These are phyloP conservation scores for Coccyzus lansbergi DNA, from an alignment of 2,797 vertebrate species.

Conservation along the genomic window DNA sequence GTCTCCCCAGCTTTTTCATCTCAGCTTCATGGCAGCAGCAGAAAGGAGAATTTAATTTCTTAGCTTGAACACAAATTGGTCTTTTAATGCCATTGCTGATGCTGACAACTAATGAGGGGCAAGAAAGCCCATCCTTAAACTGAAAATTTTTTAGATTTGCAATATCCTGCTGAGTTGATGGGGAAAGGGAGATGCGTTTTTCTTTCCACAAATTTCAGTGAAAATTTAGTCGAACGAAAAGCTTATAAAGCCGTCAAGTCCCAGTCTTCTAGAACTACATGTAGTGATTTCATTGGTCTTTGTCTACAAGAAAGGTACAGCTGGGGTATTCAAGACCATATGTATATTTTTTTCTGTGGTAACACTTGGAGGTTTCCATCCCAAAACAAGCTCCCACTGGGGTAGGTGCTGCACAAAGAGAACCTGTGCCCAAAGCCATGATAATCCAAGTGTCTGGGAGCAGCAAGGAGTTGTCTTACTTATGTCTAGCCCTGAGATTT, in stretches of 20 bases:
- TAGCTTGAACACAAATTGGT: neutral
- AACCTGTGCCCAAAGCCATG: neutral
- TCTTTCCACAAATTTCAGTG: neutral
- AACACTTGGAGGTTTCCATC: neutral
- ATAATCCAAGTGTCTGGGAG: neutral
- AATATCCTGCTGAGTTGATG: neutral
- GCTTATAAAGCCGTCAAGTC: neutral
- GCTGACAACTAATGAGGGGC: neutral
- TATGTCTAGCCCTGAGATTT: neutral
- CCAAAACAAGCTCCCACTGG: neutral
- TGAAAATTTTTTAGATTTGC: neutral
- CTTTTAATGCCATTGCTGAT: neutral
- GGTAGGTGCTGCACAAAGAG: neutral
- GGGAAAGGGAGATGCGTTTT: neutral
- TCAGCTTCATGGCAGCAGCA: neutral
- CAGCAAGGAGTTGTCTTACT: neutral
- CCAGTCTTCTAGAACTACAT: neutral
- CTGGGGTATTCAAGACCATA: neutral
- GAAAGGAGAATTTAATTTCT: neutral
- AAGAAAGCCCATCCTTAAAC: neutral
- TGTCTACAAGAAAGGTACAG: neutral
- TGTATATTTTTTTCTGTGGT: neutral
- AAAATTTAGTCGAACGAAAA: neutral
- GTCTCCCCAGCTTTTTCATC: neutral
- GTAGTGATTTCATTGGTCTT: neutral